These are phyloP conservation scores for Ophioninae sp. DNA, from an alignment of 2,888 invertebrate genomes.

Conservation along the genomic window DNA sequence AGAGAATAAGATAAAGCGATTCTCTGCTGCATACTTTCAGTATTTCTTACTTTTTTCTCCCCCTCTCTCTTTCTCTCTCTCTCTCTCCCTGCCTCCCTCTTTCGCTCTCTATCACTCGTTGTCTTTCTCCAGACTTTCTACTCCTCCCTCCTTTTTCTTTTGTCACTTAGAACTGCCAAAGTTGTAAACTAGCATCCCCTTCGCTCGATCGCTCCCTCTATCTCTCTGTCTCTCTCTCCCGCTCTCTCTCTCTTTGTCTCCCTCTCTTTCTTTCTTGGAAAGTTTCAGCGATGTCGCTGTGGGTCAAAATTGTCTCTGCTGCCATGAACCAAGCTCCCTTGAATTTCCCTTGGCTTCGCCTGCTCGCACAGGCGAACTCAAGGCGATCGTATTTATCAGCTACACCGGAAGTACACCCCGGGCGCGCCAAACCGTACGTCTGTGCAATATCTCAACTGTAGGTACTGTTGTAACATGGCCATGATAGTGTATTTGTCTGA, in stretches of 20 bases:
- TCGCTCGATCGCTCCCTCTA: background rate
- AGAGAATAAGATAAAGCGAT: conserved; percentile 58
- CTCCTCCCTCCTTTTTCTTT: conserved; percentile 45
- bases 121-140: conserved; percentile 14
- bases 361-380: background rate
- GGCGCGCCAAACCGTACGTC: conserved; percentile 4
- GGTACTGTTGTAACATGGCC: background rate
- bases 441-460: background rate
- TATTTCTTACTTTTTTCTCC: background rate
- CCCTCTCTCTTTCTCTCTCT: background rate
- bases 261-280: background rate
- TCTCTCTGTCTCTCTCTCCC: background rate
- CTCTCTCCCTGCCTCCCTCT: conserved; percentile 2
- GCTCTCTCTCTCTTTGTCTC: background rate
- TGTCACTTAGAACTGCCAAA: conserved; percentile 59
- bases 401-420: background rate
- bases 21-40: conserved; percentile 19
- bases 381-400: conserved; percentile 20
- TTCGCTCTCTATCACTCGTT: background rate
- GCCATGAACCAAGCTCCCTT: conserved; percentile 1
- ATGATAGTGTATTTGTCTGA: background rate
- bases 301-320: conserved; percentile 44
- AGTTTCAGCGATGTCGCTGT: conserved; percentile 47
- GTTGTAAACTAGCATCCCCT: conserved; percentile 49
- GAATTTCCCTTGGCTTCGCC: conserved; percentile 3